phyloP scores from a whole-genome alignment of 2,888 invertebrate genomes.

The Caenorhabditis doughertyi region DNA sequence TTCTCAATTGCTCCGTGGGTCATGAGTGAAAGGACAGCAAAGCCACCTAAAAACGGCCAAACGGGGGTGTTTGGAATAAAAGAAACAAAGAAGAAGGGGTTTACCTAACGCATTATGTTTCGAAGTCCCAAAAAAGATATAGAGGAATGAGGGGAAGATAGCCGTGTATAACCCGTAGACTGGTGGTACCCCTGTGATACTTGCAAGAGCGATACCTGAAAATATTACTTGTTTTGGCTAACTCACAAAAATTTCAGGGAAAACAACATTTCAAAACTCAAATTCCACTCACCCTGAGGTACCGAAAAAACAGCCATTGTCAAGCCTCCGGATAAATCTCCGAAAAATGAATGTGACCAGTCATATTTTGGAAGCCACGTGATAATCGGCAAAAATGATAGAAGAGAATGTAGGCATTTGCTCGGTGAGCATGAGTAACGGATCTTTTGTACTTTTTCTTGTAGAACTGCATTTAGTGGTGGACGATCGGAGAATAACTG shows the following conservation, averaged over 20 bases:
- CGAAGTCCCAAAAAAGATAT: slow-evolving; percentile 82
- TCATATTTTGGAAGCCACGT: slow-evolving; percentile 78
- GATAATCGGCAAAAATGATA: slow-evolving; percentile 70
- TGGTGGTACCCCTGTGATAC: slow-evolving; percentile 81
- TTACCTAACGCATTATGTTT: slow-evolving; percentile 80
- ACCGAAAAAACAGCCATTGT: slow-evolving; percentile 82
- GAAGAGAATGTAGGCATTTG: slow-evolving; percentile 55
- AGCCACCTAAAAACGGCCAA: slow-evolving; percentile 72
- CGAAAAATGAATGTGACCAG: slow-evolving; percentile 80
- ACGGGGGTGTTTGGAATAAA: slow-evolving; percentile 17
- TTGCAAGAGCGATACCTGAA: slow-evolving; percentile 81
- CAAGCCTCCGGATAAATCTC: slow-evolving; percentile 80
- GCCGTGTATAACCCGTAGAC: slow-evolving; percentile 82
- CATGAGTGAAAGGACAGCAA: slow-evolving; percentile 81
- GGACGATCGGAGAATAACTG: slow-evolving; percentile 66
- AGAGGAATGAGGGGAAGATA: slow-evolving; percentile 82
- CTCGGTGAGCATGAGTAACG: slow-evolving; percentile 50
- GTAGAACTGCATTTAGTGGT: slow-evolving; percentile 61
- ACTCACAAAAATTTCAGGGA: neutral
- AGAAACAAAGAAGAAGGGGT: neutral
- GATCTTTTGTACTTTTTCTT: slow-evolving; percentile 59
- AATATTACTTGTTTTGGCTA: neutral
- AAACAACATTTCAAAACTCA: too few relatives aligned
- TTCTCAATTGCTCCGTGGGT: slow-evolving; percentile 81
- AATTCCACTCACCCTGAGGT: slow-evolving; percentile 72